Evolutionary conservation across 2,113 vertebrate species (phyloP), one percentile per base, ranked within the genome.

Genomic region (Brachypteracias leptosomus): DNA sequence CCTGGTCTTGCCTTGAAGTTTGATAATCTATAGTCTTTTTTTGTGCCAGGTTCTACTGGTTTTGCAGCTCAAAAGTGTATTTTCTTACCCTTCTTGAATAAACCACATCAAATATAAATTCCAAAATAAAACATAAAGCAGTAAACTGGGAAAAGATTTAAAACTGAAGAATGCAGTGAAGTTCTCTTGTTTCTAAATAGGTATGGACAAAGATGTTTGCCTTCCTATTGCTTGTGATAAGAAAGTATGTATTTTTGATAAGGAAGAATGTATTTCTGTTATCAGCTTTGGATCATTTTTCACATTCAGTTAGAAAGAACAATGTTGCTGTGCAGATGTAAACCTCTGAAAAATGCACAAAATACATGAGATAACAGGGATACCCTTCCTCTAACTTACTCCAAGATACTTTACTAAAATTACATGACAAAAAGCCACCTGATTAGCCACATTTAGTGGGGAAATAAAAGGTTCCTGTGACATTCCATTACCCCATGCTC

Each of bases 351-450:
- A 94, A 94, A 79, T n/a, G 52, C n/a, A 57, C 28, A 90, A 73
- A 75, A 91, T 87, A 96, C 96, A 93, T 25, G 91, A 94, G 90
- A 86, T 93, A 97, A 96, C 62, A 94, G 46, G n/a, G 65, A 90
- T 29, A 86, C 20, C 70, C 74, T 94, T 92, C 91, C 3, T 0
- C 36, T 70, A 47, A 72, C 47, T 97, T 93, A 94, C 55, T 90
- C 74, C 44, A 46, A 94, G 73, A 46, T 85, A 92, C 35, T 58
- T 92, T 80, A 87, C 63, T 94, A 92, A 96, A 88, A 95, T 59
- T 94, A 47, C 54, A 47, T 65, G 42, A 80, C 67, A 96, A 94
- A 95, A 63, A 72, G 95, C 83, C 58, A 92, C 51, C 65, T 46
- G 51, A 93, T 94, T 42, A 95, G 51, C 51, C 88, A 66, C 61